Conservation (phyloP, 2,797 vertebrate species). For the Podarcis siculus region DNA sequence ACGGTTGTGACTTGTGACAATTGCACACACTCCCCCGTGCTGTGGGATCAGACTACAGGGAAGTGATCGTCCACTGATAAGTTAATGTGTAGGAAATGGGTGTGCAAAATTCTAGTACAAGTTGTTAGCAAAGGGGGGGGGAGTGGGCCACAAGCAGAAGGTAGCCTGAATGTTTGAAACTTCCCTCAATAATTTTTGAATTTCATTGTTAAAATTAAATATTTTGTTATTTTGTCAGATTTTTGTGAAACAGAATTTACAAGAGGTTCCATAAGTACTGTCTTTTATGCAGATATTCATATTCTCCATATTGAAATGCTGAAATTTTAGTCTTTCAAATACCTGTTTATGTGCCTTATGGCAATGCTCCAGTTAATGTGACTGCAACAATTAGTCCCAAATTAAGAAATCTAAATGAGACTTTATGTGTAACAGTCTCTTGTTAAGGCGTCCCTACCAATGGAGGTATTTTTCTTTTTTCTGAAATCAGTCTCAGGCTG, state of each 20-base stretch:
- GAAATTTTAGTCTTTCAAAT: background rate
- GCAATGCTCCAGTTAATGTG: background rate
- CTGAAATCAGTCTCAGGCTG: conserved; percentile 5
- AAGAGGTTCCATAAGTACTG: no score
- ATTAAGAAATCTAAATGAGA: background rate
- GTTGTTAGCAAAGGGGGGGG: background rate
- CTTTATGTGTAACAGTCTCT: background rate
- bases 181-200: background rate
- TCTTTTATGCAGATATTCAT: background rate
- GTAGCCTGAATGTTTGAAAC: background rate
- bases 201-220: background rate
- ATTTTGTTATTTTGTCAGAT: background rate
- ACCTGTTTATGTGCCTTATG: background rate
- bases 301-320: background rate
- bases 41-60: background rate
- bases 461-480: background rate
- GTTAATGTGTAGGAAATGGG: background rate
- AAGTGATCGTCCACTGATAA: background rate
- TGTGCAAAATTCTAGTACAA: background rate
- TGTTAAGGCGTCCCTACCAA: background rate
- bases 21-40: background rate
- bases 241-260: background rate
- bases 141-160: no score
- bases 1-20: background rate
- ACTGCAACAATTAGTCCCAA: background rate